phyloP scores from a whole-genome alignment of 2,888 invertebrate species.

The Drosophila picticornis region DNA sequence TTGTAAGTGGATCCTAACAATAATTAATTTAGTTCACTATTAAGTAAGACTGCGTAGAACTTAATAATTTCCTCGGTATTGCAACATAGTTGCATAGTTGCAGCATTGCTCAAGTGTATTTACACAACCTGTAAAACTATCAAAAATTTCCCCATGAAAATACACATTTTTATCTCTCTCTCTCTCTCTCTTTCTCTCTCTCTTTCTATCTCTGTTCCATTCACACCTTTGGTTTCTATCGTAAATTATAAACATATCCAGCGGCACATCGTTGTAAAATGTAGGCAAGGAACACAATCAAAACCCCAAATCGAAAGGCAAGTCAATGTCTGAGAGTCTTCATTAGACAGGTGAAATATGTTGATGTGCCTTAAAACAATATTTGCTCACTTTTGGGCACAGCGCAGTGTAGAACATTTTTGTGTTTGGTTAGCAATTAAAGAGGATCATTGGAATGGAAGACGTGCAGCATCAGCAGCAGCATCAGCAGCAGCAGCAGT shows the following conservation, averaged over 20 bases:
- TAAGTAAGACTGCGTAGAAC: background rate
- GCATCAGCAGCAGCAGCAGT: background rate
- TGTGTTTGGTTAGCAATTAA: slow-evolving; percentile 77
- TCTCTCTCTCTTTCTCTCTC: background rate
- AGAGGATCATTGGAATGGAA: slow-evolving; percentile 11
- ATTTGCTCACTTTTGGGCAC: slow-evolving; percentile 61
- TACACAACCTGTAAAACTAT: slow-evolving; percentile 32
- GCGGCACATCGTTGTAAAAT: slow-evolving; percentile 69
- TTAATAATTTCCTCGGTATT: background rate
- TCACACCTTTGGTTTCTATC: slow-evolving; percentile 22
- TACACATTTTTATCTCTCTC: slow-evolving; percentile 2
- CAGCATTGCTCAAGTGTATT: slow-evolving; percentile 29
- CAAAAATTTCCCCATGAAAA: slow-evolving; percentile 30
- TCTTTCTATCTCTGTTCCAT: background rate
- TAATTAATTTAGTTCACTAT: background rate
- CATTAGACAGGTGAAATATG: slow-evolving; percentile 71
- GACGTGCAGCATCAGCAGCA: background rate
- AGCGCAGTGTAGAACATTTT: slow-evolving; percentile 38
- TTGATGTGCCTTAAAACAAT: slow-evolving; percentile 77
- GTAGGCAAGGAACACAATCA: slow-evolving; percentile 45
- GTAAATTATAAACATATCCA: slow-evolving; percentile 79
- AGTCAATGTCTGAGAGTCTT: slow-evolving; percentile 38
- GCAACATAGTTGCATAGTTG: slow-evolving; percentile 3
- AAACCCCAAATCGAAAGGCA: slow-evolving; percentile 15
- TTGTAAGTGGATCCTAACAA: background rate